Base-by-base conservation (phyloP, 2,797 vertebrate genomes). In the Alouatta caraya region DNA sequence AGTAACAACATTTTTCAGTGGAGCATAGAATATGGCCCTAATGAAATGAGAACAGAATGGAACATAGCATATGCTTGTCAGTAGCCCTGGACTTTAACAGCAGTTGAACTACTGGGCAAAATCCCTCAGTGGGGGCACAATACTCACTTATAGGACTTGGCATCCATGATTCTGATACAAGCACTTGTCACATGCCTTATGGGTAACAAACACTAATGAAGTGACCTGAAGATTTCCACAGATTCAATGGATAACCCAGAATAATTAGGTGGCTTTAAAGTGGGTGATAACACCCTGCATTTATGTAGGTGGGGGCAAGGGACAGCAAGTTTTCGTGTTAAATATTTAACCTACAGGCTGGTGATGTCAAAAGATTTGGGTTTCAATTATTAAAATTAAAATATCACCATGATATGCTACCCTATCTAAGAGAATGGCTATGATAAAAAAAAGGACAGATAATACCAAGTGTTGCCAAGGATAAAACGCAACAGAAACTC, bases 361-460 rank as follows among this genome's bases (percentile, higher is more conserved):
- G 39, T 55, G n/a, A 82, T 70, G 4, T 5, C 37, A 91, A 73
- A 7, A 87, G 5, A 26, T 11, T 86, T 39, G 30, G 13, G 1
- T 88, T 94, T 19, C 37, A 96, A 21, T 28, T 59, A 61, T 59
- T 95, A 91, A 83, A 80, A 39, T 52, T 88, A 75, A 93, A 87
- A 13, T 89, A 75, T 24, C 12, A 57, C 7, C 9, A 22, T 39
- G 33, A 76, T 73, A 42, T 92, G 30, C 50, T 82, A n/a, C 33
- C 24, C 67, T 61, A 93, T 5, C 9, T 75, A 78, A 87, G 5
- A 57, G 5, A 91, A 93, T 57, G n/a, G 17, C 2, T 79, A 37
- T 26, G 6, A 83, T 79, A 39, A 78, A 85, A 22, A 37, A 78
- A 85, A 22, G 22, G 44, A 55, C 5, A 91, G 50, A 94, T 73